Evolutionary conservation across 1,140 invertebrate genomes (phyloP).

Genomic region (Neocloeon triangulifer): DNA sequence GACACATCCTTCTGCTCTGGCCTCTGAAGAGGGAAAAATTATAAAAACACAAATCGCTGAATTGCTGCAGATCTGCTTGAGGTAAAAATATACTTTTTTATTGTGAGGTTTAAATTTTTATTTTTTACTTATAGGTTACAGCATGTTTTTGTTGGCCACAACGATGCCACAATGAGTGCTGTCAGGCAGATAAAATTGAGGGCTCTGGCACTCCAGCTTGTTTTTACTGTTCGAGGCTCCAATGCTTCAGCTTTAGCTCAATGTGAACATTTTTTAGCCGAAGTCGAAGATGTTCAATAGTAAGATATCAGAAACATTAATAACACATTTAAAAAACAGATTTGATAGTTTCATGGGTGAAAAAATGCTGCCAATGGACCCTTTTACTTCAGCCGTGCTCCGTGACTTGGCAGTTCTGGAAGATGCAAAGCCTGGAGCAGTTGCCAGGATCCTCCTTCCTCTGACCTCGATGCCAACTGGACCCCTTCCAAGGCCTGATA

Average conservation of each 20-base stretch:
- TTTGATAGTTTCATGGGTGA: constrained; percentile 17
- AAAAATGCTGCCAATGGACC: constrained; percentile 34
- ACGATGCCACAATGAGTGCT: constrained; percentile 41
- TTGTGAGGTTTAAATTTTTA: constrained; percentile 1
- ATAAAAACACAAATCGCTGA: constrained; percentile 27
- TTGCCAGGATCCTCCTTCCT: constrained; percentile 57
- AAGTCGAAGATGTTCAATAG: constrained; percentile 32
- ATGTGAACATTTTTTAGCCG: constrained; percentile 34
- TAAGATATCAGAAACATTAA: constrained; percentile 11
- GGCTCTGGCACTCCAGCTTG: constrained; percentile 59
- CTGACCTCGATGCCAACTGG: constrained; percentile 32
- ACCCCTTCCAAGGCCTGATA: constrained; percentile 18
- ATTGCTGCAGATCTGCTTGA: constrained; percentile 46
- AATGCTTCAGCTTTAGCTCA: constrained; percentile 33
- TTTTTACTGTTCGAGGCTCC: constrained; percentile 40
- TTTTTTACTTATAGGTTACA: constrained; percentile 31
- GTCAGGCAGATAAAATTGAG: constrained; percentile 68
- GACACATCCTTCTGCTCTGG: constrained; percentile 21
- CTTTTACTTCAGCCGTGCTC: constrained; percentile 57
- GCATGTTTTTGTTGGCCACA: constrained; percentile 61
- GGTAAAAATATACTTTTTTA: constrained; percentile 15
- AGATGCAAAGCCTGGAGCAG: constrained; percentile 64
- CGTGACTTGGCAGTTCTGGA: constrained; percentile 49
- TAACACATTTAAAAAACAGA: background rate
- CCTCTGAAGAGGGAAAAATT: constrained; percentile 22